Evolutionary conservation across 2,113 vertebrate species (phyloP), one percentile per base, ranked within the genome.

Genomic region (Lepidothrix coronata): DNA sequence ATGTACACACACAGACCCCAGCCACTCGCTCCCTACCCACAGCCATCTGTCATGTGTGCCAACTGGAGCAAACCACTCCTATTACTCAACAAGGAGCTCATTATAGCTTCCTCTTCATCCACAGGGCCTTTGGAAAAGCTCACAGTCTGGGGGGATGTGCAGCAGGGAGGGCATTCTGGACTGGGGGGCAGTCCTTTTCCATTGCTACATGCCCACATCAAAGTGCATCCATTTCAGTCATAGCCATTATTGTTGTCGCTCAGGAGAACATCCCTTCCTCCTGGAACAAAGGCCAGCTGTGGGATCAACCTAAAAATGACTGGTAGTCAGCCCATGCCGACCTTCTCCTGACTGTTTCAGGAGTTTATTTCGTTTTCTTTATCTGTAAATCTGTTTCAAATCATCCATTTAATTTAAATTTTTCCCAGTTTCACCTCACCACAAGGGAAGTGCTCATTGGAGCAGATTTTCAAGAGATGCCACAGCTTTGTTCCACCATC

Each of bases 41-140:
- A 96, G 83, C 91, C 92, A 96, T 96, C 96, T 96, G 95, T 95
- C 88, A 86, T 52, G 49, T 84, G 85, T 89, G 88, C 88, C 92
- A 95, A 61, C 16, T 78, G 77, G 88, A 96, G 96, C 86, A 96
- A 95, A 89, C 93, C 83, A 91, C 86, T 89, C 67, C 30, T 37
- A 54, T 65, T 91, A 75, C 76, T 87, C 93, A 93, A 94, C 83
- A 37, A 81, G 92, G 44, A 86, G 76, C 66, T 95, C 95, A 79
- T 94, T 92, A 91, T 24, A 87, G 46, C 77, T 96, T 91, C 94
- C 58, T 91, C 91, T 80, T 86, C 92, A 59, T 83, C 75, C 74
- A 67, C 9, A 2, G 63, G 71, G 82, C 55, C 93, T 91, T 77
- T 85, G 74, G 66, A 71, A 94, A 85, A 63, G 78, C 80, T 93